Base-by-base conservation (phyloP, 2,113 vertebrate genomes). In the Dolichotis patagonum region DNA sequence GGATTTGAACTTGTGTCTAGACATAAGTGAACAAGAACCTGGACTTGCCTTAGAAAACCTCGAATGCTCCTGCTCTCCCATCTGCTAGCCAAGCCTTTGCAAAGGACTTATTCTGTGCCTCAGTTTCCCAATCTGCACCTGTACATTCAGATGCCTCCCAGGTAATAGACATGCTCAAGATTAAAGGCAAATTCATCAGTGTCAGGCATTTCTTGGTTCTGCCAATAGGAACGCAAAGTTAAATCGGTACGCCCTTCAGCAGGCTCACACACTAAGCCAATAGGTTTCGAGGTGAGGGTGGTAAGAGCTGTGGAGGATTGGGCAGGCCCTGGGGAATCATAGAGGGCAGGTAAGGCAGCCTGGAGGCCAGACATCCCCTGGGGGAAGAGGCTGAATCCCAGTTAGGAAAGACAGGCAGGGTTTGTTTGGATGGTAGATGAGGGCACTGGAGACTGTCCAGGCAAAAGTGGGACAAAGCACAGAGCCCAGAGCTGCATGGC, bases 41-140 rank as follows among this genome's bases (percentile, higher is more conserved):
- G 28, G 35, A 92, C 67, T 46, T 62, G 35, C 54, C 54, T 69
- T 93, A 56, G 24, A 38, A 89, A 83, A 73, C n/a, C 67, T 49
- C n/a, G 30, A 46, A 7, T 8, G 35, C 22, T 54, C 7, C 43
- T 9, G 20, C 52, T 35, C 78, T 91, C 86, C 12, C 69, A 10
- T 38, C 38, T 24, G 16, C 73, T 56, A 35, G 26, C 28, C 41
- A 91, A 86, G 80, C 13, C n/a, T 67, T 3, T 24, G 28, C 8
- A 71, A 94, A 32, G 1, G 13, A 46, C 14, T 54, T 30, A 11
- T 11, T 38, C 20, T 13, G 7, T 75, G 58, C 13, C 54, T 86
- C 24, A 26, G 58, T 38, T 88, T 78, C 43, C 19, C 49, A 20
- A 5, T 8, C 13, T 32, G 9, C 1, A 16, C 49, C 78, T 85